Evolutionary conservation across 2,113 vertebrate genomes (phyloP), one percentile per base, ranked within the genome.

Genomic region (Cynoglossus semilaevis): DNA sequence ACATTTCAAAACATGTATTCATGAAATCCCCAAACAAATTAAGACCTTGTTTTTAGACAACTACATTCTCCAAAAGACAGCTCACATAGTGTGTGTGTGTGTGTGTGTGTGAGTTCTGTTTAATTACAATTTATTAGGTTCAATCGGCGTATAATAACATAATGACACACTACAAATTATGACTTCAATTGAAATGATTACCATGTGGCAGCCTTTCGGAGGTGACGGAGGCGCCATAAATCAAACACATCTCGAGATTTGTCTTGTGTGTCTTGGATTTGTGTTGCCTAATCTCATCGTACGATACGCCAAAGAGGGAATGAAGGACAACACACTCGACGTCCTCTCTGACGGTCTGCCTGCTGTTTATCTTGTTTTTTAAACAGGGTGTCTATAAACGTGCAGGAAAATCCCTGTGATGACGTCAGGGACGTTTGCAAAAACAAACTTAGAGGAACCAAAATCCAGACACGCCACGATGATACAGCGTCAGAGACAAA

Each of bases 341-440:
- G 48, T 51, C 49, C 50, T 66, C 48, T 12, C 49, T 43, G 55
- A 9, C 15, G 50, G 47, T 56, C 48, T 9, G 51, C 53, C 43
- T 9, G 55, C 53, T 43, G 58, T 79, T 64, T 57, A 29, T 62
- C 65, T 60, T 64, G 53, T 51, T 51, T n/a, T 47, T 51, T 38
- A 56, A 70, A 38, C 58, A 15, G 12, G 60, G 51, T 42, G 51
- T 35, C 14, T 6, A 60, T 49, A 4, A 44, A 29, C 17, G 40
- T 1, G 7, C 18, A 63, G 44, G 52, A 73, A 69, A 61, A 49
- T 41, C 53, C 61, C 61, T 22, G 17, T 36, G 43, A 15, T 57
- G 44, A 71, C 34, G 61, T 61, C 51, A 54, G 22, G 8, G 62
- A 60, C 54, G 15, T 63, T 54, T 73, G 54, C 55, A 38, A 53